These are phyloP conservation scores for Lithophane leautieri DNA, from an alignment of 2,888 invertebrate genomes.

Conservation along the genomic window DNA sequence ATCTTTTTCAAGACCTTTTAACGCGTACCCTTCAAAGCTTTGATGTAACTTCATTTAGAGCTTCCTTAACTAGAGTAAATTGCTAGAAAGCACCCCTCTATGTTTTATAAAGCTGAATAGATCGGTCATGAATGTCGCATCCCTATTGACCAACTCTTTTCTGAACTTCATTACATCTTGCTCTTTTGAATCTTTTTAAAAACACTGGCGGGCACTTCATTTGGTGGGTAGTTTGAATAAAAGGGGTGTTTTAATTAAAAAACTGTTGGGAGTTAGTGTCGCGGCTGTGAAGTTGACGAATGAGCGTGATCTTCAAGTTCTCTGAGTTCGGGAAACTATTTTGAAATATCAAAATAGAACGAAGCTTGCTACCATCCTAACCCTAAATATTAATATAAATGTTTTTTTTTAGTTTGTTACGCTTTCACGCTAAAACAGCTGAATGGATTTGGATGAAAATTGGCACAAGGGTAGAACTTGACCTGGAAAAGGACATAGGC, in stretches of 20 bases:
- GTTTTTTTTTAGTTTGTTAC: too few species aligned
- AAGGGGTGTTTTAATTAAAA: conserved; percentile 49
- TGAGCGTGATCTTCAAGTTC: background rate
- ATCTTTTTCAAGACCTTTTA: conserved; percentile 48
- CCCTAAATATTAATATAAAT: too few species aligned
- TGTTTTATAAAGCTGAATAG: conserved; percentile 51
- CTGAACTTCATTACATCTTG: conserved; percentile 57
- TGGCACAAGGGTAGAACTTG: too few species aligned
- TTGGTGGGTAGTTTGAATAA: conserved; percentile 31
- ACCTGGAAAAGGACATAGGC: too few species aligned
- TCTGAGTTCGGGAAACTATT: background rate
- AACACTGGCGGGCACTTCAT: conserved; percentile 25
- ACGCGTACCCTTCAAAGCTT: conserved; percentile 55
- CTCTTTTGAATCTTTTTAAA: conserved; percentile 55
- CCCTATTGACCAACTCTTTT: conserved; percentile 57
- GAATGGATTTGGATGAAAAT: too few species aligned
- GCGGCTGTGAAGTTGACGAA: background rate
- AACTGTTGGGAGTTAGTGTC: background rate
- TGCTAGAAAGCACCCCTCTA: conserved; percentile 51
- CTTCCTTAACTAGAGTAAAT: conserved; percentile 54
- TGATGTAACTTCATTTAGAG: conserved; percentile 58
- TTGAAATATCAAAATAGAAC: background rate
- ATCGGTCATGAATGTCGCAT: conserved; percentile 50
- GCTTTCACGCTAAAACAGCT: too few species aligned
- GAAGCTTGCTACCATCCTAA: too few species aligned